Percentiles rank a stretch among this genome's conserved stretches.
Conservation (phyloP, 1,140 invertebrate species). For the Cylas formicarius region DNA sequence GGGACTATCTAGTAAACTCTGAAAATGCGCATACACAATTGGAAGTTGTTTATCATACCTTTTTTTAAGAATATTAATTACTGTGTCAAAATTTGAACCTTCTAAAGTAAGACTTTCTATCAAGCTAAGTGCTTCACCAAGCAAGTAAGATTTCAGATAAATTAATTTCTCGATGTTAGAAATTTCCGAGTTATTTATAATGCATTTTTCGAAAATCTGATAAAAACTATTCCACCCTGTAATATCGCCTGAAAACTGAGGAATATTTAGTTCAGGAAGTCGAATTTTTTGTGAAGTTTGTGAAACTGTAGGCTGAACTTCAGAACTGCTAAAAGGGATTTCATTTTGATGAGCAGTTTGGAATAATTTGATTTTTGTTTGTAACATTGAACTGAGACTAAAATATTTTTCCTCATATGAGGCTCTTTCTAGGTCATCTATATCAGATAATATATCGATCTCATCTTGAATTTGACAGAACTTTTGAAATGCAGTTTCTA, state of each 20-base stretch:
- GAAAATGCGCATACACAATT: slow-evolving; percentile 5
- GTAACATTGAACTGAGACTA: too few species aligned
- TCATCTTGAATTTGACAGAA: too few species aligned
- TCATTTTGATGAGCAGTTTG: too few species aligned
- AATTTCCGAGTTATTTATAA: background rate
- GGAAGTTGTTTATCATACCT: slow-evolving; percentile 8
- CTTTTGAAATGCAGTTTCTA: too few species aligned
- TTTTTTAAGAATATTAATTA: slow-evolving; percentile 1
- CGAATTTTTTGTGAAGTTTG: too few species aligned
- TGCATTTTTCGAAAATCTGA: slow-evolving; percentile 1
- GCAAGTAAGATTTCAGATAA: slow-evolving; percentile 5
- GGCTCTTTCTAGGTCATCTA: too few species aligned
- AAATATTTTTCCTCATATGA: too few species aligned
- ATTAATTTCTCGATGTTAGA: slow-evolving; percentile 2
- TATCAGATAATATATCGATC: too few species aligned
- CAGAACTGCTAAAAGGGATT: too few species aligned
- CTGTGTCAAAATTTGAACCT: slow-evolving; percentile 4
- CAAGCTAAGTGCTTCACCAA: slow-evolving; percentile 1
- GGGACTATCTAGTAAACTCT: background rate
- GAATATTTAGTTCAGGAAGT: slow-evolving; percentile 6
- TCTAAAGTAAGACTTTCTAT: slow-evolving; percentile 1
- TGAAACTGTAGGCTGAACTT: too few species aligned
- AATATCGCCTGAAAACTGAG: slow-evolving; percentile 2
- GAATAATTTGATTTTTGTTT: too few species aligned
- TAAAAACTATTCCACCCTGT: slow-evolving; percentile 1